Evolutionary conservation across 2,888 invertebrate species (phyloP), one percentile per base, ranked within the genome.

Genomic region (Apodemia mormo): DNA sequence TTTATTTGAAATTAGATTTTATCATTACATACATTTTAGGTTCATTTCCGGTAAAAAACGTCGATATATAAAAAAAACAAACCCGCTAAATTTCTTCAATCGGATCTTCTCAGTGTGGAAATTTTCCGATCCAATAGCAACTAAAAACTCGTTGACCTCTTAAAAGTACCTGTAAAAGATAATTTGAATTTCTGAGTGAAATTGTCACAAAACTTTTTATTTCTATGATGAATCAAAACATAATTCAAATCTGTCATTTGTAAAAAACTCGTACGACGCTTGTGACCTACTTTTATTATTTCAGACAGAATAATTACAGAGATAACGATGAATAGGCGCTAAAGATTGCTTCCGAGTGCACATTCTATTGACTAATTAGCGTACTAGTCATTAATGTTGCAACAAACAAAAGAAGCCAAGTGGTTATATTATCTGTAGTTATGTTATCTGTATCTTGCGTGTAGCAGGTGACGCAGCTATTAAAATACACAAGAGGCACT

Each of bases 371-470:
- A 79, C 78, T 79, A 81, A 82, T 80, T 56, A n/a, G 29, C 9
- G 56, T 12, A 45, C 45, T 8, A 82, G 79, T 78, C 78, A 77
- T 79, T 78, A 76, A 78, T 84, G 83, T 87, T 84, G 85, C 85
- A 87, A 86, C 81, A 70, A 76, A 74, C 78, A 78, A 81, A 80
- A 79, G 74, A 77, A 80, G 84, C 87, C 86, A 87, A 87, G 82
- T 29, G 10, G 45, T 43, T 66, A 29, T 52, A 43, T 29, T 40
- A 40, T 40, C 40, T 40, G 40, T 40, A 40, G 40, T 40, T 40
- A 40, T 40, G 40, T 40, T 40, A 40, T 40, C 29, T 30, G 64
- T 64, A 58, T 29, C 14, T 43, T 79, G 76, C 75, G 52, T 70
- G 71, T 76, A 76, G 73, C 77, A 78, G 81, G 81, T 89, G 88